phyloP scores from a whole-genome alignment of 2,888 invertebrate species.

The Alcis repandata region DNA sequence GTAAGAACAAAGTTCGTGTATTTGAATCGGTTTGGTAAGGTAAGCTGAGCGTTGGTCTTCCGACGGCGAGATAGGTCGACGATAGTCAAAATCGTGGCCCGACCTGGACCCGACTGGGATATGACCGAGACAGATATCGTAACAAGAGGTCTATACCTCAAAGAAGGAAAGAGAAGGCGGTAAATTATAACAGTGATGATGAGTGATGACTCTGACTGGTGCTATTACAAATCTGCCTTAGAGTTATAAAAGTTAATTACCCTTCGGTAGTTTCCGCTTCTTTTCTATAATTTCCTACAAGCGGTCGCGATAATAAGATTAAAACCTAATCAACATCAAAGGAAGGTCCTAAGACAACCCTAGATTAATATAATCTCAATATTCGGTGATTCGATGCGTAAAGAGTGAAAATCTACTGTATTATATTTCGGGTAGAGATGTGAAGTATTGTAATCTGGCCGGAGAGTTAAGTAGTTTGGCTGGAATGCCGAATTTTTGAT shows the following conservation, averaged over 20 bases:
- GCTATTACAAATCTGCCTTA: background rate
- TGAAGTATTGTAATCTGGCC: constrained; percentile 1
- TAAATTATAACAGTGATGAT: too few relatives aligned
- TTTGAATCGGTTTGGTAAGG: too few relatives aligned
- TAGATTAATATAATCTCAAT: constrained; percentile 50
- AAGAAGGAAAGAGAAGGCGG: too few relatives aligned
- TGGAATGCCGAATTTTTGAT: background rate
- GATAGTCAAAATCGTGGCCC: too few relatives aligned
- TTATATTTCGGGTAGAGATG: constrained; percentile 36
- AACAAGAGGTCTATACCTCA: too few relatives aligned
- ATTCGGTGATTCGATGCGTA: constrained; percentile 44
- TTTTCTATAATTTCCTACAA: constrained; percentile 20
- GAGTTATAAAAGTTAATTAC: background rate
- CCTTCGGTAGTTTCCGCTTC: background rate
- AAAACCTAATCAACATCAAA: constrained; percentile 49
- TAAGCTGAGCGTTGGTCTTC: too few relatives aligned
- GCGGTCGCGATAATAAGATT: constrained; percentile 36
- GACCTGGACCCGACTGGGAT: too few relatives aligned
- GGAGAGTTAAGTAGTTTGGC: background rate
- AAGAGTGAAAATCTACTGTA: constrained; percentile 41
- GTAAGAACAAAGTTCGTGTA: too few relatives aligned
- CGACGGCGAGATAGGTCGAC: too few relatives aligned
- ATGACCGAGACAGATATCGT: too few relatives aligned
- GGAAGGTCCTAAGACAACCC: constrained; percentile 34
- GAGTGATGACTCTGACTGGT: background rate